Conservation (phyloP, 2,113 vertebrate species). For the Poeciliopsis turrubarensis region DNA sequence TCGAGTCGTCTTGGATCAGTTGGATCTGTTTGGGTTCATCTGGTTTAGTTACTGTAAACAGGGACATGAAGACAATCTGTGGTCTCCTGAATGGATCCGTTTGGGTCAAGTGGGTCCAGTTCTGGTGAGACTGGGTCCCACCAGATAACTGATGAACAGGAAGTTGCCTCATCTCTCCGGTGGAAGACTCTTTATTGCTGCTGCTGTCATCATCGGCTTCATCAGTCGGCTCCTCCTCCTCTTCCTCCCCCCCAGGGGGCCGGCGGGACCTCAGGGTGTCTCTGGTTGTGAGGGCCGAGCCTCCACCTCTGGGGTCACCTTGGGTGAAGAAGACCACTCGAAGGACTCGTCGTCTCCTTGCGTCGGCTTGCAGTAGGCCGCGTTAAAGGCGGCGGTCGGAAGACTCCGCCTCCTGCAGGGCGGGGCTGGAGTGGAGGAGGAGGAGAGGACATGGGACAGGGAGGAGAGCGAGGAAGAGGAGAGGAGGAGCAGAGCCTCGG, state of each 20-base stretch:
- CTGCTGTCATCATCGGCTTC: not conserved
- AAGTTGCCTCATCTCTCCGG: not conserved
- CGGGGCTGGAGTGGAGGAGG: not conserved
- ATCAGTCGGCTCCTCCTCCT: not conserved
- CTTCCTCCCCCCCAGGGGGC: constrained; percentile 16
- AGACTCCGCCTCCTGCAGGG: constrained; percentile 53
- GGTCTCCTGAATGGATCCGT: not conserved
- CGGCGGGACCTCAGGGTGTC: constrained; percentile 14
- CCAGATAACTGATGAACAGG: not conserved
- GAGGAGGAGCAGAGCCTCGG: constrained; percentile 41
- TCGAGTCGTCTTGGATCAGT: not conserved
- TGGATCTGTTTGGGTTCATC: not conserved
- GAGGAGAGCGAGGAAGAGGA: constrained; percentile 51
- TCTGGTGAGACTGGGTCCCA: too few relatives aligned
- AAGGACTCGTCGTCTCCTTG: constrained; percentile 1
- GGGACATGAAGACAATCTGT: not conserved
- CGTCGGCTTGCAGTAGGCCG: constrained; percentile 27
- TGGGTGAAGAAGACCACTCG: constrained; percentile 11
- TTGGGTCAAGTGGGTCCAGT: not conserved
- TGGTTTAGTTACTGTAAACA: not conserved
- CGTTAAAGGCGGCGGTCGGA: not conserved
- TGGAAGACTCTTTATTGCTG: constrained; percentile 58
- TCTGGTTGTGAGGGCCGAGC: constrained; percentile 15
- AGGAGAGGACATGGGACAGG: constrained; percentile 50
- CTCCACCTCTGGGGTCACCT: not conserved